phyloP scores from a whole-genome alignment of 2,113 vertebrate species.

The Hydrochoerus hydrochaeris region DNA sequence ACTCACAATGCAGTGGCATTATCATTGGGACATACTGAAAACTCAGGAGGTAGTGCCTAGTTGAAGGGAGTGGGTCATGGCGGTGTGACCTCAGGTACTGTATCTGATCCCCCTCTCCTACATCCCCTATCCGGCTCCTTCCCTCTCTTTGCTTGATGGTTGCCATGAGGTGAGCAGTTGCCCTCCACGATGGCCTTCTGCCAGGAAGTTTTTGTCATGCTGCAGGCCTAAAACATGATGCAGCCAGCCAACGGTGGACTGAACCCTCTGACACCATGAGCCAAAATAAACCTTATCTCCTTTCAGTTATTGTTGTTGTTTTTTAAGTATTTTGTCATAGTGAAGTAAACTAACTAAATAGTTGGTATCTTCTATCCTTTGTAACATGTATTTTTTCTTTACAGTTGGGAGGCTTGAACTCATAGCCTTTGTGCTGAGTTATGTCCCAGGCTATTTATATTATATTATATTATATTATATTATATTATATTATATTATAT shows the following conservation, averaged over 20 bases:
- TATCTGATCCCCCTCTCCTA: not conserved
- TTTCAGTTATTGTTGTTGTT: too few relatives aligned
- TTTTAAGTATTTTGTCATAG: not conserved
- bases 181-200: not conserved
- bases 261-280: too few relatives aligned
- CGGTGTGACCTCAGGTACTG: not conserved
- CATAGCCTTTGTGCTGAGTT: not conserved
- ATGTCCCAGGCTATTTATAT: not conserved
- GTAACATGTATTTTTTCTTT: not conserved
- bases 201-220: not conserved
- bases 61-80: not conserved
- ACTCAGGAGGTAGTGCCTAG: not conserved
- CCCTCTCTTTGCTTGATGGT: not conserved
- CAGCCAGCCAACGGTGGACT: not conserved
- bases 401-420: not conserved
- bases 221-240: not conserved
- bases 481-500: not conserved
- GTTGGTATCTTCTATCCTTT: not conserved
- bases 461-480: not conserved
- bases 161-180: not conserved
- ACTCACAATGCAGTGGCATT: not conserved
- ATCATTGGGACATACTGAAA: not conserved
- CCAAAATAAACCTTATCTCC: too few relatives aligned
- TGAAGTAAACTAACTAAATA: not conserved
- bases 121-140: not conserved